A percentile compares a stretch with the other conserved stretches of the same genome.
Conservation (phyloP, 2,113 vertebrate genomes). For the Callithrix jacchus region DNA sequence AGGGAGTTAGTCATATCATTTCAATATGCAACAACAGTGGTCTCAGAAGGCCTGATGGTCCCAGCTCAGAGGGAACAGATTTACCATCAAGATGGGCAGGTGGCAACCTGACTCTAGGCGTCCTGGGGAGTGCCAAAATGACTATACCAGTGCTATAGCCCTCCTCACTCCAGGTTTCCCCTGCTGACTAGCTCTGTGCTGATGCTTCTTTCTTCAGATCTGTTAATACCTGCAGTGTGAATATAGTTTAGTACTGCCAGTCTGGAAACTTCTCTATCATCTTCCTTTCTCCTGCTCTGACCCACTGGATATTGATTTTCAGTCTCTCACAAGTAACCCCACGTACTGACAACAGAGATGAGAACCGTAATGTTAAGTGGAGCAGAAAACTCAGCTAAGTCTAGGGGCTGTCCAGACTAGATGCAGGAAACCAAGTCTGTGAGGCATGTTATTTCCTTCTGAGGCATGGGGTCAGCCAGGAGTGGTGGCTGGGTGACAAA, state of each 20-base stretch:
- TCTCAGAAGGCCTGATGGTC: background rate
- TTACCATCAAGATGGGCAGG: no score
- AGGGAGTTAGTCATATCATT: background rate
- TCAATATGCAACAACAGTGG: background rate
- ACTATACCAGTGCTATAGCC: no score
- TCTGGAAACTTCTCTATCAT: background rate
- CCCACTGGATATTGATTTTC: background rate
- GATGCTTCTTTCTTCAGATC: background rate
- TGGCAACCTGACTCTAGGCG: background rate
- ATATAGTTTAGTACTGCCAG: background rate
- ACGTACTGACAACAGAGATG: background rate
- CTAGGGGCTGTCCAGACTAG: background rate
- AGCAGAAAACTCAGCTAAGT: background rate
- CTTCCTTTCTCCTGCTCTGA: background rate
- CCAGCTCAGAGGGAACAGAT: background rate
- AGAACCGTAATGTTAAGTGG: background rate
- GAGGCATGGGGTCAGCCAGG: background rate
- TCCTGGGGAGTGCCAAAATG: no score
- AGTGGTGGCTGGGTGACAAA: background rate
- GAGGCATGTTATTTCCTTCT: background rate
- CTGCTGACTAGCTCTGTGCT: background rate
- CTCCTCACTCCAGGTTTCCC: background rate
- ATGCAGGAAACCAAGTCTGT: background rate
- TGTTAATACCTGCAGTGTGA: background rate
- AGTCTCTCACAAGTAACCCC: background rate